Percentiles rank a stretch among this genome's conserved stretches.
phyloP scores from a whole-genome alignment of 1,140 invertebrate genomes.

The Apis cerana region DNA sequence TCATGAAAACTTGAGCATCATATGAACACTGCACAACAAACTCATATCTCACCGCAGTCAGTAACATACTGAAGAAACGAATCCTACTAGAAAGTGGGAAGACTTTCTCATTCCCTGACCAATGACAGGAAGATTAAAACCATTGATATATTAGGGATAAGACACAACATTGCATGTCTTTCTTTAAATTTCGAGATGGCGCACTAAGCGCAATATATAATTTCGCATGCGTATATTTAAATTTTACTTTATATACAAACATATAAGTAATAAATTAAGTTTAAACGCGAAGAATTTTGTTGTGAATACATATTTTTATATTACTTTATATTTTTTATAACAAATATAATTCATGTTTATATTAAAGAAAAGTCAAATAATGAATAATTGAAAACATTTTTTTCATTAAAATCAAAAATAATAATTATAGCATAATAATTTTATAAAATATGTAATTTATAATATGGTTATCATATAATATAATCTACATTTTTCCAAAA shows the following conservation, averaged over 20 bases:
- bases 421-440: too few relatives aligned
- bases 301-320: not conserved
- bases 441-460: not conserved
- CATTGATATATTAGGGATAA: conserved; percentile 28
- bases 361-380: not conserved
- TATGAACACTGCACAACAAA: conserved; percentile 48
- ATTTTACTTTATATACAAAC: not conserved
- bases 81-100: conserved; percentile 37
- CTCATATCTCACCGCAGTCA: conserved; percentile 53
- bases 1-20: conserved; percentile 43
- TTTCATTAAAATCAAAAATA: not conserved
- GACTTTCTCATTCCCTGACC: conserved; percentile 26
- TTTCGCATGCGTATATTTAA: not conserved
- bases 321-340: not conserved
- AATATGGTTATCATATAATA: too few relatives aligned
- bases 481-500: too few relatives aligned
- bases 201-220: not conserved
- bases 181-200: conserved; percentile 35
- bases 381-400: not conserved
- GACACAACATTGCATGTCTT: conserved; percentile 19
- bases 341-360: not conserved
- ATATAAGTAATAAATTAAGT: too few relatives aligned
- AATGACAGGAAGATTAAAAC: conserved; percentile 21
- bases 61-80: conserved; percentile 64
- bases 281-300: not conserved